A percentile compares a stretch with the other conserved stretches of the same genome.
Conservation (phyloP, 2,797 vertebrate genomes). For the Phrynocephalus forsythii region DNA sequence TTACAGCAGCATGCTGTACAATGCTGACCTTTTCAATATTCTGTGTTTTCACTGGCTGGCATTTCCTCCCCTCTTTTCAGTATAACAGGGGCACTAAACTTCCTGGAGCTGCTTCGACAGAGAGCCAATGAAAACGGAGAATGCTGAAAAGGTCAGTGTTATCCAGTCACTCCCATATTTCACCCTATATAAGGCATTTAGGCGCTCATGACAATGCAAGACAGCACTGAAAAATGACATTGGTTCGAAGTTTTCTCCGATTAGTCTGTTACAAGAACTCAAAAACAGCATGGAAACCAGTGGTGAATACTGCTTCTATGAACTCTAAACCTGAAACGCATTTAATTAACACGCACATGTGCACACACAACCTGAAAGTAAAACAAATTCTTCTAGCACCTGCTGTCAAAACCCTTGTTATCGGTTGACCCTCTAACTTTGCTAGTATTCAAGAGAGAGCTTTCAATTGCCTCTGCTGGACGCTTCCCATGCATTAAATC, state of each 20-base stretch:
- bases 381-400: too few relatives aligned
- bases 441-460: too few relatives aligned
- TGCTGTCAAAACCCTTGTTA: too few relatives aligned
- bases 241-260: constrained; percentile 34
- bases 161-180: constrained; percentile 56
- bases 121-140: constrained; percentile 75
- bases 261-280: constrained; percentile 23
- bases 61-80: constrained; percentile 73
- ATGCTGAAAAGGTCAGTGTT: constrained; percentile 71
- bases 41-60: constrained; percentile 81
- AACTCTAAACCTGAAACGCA: not conserved
- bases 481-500: not conserved
- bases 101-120: constrained; percentile 51
- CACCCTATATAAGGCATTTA: constrained; percentile 55
- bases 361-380: too few relatives aligned
- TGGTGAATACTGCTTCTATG: not conserved
- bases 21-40: constrained; percentile 85
- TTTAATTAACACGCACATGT: too few relatives aligned
- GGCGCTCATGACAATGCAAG: constrained; percentile 45
- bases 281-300: not conserved
- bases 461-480: not conserved
- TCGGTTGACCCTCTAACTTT: too few relatives aligned
- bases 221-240: constrained; percentile 34
- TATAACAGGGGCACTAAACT: constrained; percentile 61
- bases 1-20: constrained; percentile 77